Conservation (phyloP, 1,140 invertebrate genomes). For the Drosophila leontia region DNA sequence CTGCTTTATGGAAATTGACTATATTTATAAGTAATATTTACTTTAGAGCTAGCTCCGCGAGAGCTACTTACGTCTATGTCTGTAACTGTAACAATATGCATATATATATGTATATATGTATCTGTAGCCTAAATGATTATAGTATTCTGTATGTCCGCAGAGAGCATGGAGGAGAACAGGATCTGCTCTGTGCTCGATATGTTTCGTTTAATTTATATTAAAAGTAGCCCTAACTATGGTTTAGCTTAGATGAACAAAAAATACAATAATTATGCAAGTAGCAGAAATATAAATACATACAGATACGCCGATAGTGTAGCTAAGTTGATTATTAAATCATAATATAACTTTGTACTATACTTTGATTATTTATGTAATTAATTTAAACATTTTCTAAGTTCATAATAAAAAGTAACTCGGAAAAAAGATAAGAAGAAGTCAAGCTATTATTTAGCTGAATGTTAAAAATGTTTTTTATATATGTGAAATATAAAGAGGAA, state of each 20-base stretch:
- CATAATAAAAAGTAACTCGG: constrained; percentile 61
- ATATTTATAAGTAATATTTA: constrained; percentile 78
- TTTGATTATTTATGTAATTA: constrained; percentile 79
- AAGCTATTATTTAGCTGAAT: not conserved
- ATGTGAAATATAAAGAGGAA: not conserved
- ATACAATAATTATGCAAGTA: constrained; percentile 57
- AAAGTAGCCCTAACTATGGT: constrained; percentile 47
- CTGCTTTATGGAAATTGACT: constrained; percentile 66
- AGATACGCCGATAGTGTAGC: constrained; percentile 45
- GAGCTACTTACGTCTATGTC: constrained; percentile 29
- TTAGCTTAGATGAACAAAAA: constrained; percentile 45
- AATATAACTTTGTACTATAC: constrained; percentile 56
- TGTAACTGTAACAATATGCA: constrained; percentile 35
- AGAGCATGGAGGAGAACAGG: constrained; percentile 33
- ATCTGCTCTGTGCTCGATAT: constrained; percentile 45
- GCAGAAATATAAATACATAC: constrained; percentile 51
- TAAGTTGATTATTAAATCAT: constrained; percentile 51
- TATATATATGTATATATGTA: constrained; percentile 24
- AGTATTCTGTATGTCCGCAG: constrained; percentile 58
- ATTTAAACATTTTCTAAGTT: constrained; percentile 68
- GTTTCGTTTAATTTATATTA: constrained; percentile 59
- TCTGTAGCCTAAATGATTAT: constrained; percentile 66
- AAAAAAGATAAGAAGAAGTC: constrained; percentile 19
- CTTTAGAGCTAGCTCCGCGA: constrained; percentile 37
- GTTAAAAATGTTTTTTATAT: constrained; percentile 2